Evolutionary conservation across 1,140 invertebrate genomes (phyloP).

Genomic region (Goniozus legneri): DNA sequence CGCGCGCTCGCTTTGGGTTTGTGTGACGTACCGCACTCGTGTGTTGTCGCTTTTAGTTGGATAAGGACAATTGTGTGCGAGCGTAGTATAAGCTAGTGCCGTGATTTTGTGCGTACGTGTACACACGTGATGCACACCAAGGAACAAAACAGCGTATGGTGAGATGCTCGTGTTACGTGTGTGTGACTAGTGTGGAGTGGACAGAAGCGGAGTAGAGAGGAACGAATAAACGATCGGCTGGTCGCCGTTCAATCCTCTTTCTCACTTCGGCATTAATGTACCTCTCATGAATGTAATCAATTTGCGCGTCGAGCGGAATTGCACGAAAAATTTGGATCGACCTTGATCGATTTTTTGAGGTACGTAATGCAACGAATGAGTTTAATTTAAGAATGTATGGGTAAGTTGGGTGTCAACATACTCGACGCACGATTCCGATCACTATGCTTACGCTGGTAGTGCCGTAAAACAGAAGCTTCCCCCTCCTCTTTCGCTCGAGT

Average conservation of each 20-base stretch:
- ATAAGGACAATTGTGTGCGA: background rate
- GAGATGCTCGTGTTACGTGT: too few relatives aligned
- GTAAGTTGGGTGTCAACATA: too few relatives aligned
- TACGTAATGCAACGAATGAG: too few relatives aligned
- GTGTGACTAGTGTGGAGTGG: background rate
- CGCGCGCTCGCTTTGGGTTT: too few relatives aligned
- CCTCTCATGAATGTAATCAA: constrained; percentile 26
- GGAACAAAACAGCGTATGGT: background rate
- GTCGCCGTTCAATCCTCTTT: too few relatives aligned
- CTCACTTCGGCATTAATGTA: too few relatives aligned
- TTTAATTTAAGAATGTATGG: too few relatives aligned
- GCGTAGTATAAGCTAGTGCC: background rate
- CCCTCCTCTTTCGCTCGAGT: too few relatives aligned
- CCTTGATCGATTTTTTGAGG: too few relatives aligned
- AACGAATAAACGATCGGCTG: constrained; percentile 23
- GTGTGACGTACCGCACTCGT: background rate
- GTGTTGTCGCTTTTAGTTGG: background rate
- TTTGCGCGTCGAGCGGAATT: constrained; percentile 27
- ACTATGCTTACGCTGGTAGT: too few relatives aligned
- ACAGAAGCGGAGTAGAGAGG: constrained; percentile 7
- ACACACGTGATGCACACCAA: background rate
- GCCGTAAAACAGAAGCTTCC: too few relatives aligned
- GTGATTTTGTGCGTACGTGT: constrained; percentile 12
- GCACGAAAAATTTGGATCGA: background rate
- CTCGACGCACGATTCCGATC: too few relatives aligned